Base-by-base conservation (phyloP, 2,888 invertebrate species). In the Caenorhabditis plicata region DNA sequence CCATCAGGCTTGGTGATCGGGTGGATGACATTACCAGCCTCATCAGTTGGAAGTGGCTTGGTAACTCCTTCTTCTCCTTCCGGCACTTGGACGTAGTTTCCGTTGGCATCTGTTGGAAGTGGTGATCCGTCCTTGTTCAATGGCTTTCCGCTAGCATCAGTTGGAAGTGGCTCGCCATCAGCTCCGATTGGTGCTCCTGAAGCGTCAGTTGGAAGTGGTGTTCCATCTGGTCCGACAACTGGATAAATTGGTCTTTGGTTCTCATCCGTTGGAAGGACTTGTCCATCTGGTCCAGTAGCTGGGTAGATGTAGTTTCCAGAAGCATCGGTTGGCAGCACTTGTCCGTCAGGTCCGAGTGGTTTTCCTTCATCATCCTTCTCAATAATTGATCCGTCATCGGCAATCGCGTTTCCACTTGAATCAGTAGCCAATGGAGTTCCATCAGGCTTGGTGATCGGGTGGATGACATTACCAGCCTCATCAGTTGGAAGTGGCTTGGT, bases 281-380 rank as follows among this genome's bases (percentile, higher is more conserved):
- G 20, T 40, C 65, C 65, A 39, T 72, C 68, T 15, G 54, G 48
- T 22, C 70, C 70, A 25, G 52, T 33, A 13, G 15, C 39, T 25
- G 39, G 39, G 19, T 39, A 39, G n/a, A 39, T 25, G 25, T 23
- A 39, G 25, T 39, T 39, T 25, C 39, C 39, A 23, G 39, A 23
- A 25, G 4, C 23, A 25, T 39, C 39, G n/a, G 39, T 39, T 23
- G 39, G 25, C 3, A 39, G 25, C 7, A 25, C n/a, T 39, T 39
- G 39, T 25, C 39, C 39, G n/a, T 39, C 39, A 9, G 39, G 39
- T 7, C 39, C 39, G n/a, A 39, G 23, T 25, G 39, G 39, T 25
- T 39, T 39, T 5, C 39, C 39, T 9, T 39, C 39, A 39, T 39
- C 39, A 39, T 39, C 39, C 15, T 39, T 39, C 15, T 39, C 25